Evolutionary conservation across 2,113 vertebrate genomes (phyloP).

Genomic region (Tenrec ecaudatus): DNA sequence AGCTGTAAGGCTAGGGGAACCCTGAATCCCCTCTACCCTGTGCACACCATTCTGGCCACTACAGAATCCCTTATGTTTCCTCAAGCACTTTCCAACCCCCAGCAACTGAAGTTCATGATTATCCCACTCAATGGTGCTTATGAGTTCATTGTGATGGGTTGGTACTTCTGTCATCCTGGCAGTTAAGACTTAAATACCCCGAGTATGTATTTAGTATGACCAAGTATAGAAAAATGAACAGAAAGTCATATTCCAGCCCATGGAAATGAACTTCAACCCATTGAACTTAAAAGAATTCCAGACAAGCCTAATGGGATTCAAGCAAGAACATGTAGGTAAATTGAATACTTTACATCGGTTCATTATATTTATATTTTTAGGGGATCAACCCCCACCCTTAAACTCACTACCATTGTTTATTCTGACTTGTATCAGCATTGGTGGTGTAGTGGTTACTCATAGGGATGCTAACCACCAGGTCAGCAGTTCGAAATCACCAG

Average conservation of each 20-base stretch:
- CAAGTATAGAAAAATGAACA: slow-evolving; percentile 31
- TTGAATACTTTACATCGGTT: background rate
- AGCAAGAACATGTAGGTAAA: background rate
- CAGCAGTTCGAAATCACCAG: too few relatives aligned
- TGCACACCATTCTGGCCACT: background rate
- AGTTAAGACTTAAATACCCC: background rate
- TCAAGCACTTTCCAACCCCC: background rate
- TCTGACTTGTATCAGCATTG: too few relatives aligned
- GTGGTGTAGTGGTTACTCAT: too few relatives aligned
- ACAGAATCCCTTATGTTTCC: background rate
- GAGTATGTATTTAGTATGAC: background rate
- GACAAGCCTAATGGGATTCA: background rate
- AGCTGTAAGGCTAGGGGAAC: background rate
- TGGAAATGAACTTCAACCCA: slow-evolving; percentile 18
- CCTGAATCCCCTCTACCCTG: background rate
- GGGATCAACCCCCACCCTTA: background rate
- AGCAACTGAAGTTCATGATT: background rate
- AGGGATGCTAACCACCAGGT: too few relatives aligned
- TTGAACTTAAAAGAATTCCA: slow-evolving; percentile 15
- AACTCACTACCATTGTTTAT: too few relatives aligned
- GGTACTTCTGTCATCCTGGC: too few relatives aligned
- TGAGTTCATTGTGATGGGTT: too few relatives aligned
- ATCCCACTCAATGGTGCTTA: background rate
- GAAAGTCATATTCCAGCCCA: background rate
- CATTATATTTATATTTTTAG: slow-evolving; percentile 6